Percentiles rank a stretch among this genome's conserved stretches.
Evolutionary conservation across 2,888 invertebrate species (phyloP).

Genomic region (Heliconius charithonia): DNA sequence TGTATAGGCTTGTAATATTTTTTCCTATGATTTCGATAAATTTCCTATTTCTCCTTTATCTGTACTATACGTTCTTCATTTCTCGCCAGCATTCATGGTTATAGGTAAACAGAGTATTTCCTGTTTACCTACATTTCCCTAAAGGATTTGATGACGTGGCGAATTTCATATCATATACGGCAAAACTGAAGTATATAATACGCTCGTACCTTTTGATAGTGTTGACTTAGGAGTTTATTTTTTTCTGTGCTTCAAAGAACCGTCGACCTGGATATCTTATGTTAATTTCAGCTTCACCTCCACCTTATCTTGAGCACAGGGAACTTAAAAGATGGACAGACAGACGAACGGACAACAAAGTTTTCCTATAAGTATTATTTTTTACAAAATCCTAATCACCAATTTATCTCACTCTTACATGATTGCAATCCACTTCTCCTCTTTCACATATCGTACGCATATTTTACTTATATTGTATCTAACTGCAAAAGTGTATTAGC

Average conservation of each 20-base stretch:
- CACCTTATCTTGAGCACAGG: not conserved
- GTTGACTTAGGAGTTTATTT: not conserved
- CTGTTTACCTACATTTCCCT: no score
- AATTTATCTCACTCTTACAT: not conserved
- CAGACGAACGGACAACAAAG: not conserved
- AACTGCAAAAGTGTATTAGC: constrained; percentile 27
- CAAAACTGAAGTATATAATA: not conserved
- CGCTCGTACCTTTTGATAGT: not conserved
- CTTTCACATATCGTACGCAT: constrained; percentile 18
- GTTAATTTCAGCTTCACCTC: not conserved
- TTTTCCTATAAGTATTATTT: not conserved
- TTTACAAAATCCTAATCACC: not conserved
- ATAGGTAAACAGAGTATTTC: no score
- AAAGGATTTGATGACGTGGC: no score
- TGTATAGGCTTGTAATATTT: no score
- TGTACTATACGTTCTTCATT: no score
- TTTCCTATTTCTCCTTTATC: no score
- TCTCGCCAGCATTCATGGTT: no score
- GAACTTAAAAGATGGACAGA: not conserved
- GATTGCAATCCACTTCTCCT: not conserved
- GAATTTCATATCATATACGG: no score
- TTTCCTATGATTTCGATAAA: no score
- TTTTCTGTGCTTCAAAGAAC: not conserved
- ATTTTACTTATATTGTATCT: constrained; percentile 13
- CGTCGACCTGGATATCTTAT: not conserved